Conservation (phyloP, 92 coral and sea anemone species). For the Heliopora coerulea region DNA sequence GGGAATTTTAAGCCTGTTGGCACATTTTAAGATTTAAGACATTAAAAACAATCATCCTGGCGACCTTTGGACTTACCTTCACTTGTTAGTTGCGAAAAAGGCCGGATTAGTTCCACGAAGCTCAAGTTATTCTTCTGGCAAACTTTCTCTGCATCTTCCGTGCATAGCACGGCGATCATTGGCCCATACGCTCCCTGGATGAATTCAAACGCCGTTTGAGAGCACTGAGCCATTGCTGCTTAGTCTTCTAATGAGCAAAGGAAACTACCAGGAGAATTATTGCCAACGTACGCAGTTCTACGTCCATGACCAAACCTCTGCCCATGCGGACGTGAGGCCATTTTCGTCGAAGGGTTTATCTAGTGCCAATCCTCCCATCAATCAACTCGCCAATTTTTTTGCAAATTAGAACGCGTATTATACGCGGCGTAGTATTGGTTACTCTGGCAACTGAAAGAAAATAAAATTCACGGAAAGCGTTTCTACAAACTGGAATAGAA, state of each 20-base stretch:
- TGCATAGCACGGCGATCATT: conserved; percentile 91
- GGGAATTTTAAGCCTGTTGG: no score
- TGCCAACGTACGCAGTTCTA: not conserved
- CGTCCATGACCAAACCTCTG: not conserved
- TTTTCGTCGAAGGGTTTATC: not conserved
- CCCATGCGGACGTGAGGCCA: not conserved
- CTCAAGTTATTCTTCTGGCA: conserved; percentile 87
- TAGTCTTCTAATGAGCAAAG: not conserved
- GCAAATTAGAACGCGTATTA: no score
- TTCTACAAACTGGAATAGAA: no score
- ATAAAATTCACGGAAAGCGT: no score
- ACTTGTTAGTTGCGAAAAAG: conserved; percentile 92
- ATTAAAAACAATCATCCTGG: not conserved
- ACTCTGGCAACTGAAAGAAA: no score
- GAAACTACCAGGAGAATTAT: not conserved
- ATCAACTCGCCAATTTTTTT: no score
- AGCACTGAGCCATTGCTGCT: conserved; percentile 84
- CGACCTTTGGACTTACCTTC: conserved; percentile 73
- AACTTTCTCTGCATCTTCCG: conserved; percentile 90
- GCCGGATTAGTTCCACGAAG: conserved; percentile 93
- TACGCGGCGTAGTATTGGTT: no score
- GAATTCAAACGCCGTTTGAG: conserved; percentile 88
- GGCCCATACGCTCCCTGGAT: conserved; percentile 95
- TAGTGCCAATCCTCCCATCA: conserved; percentile 3
- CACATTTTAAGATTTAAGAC: no score